phyloP scores from a whole-genome alignment of 2,797 vertebrate genomes.

The Cercopithecus hamlyni region DNA sequence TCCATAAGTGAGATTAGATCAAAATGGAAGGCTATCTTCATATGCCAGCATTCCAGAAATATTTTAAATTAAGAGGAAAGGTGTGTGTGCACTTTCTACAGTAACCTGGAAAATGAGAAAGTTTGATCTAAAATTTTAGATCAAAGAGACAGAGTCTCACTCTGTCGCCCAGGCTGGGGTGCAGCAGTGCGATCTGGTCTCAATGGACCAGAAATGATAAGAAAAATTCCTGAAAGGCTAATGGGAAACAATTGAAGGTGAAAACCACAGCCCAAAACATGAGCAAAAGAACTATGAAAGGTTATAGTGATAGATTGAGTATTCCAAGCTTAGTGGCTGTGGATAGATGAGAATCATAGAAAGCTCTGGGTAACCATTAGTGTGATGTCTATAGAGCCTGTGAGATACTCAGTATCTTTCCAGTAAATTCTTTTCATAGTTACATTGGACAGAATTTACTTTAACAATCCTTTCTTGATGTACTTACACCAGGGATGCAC shows the following conservation, averaged over 20 bases:
- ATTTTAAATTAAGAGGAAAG: constrained; percentile 9
- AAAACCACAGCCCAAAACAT: not conserved
- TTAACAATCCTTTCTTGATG: not conserved
- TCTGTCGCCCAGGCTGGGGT: not conserved
- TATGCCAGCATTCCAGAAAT: not conserved
- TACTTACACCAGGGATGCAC: not conserved
- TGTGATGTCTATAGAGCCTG: not conserved
- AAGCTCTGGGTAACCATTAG: not conserved
- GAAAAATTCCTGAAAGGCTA: not conserved
- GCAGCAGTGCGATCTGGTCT: not conserved
- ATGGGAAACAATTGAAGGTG: not conserved
- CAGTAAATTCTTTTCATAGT: not conserved
- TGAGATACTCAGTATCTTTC: not conserved
- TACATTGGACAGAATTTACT: not conserved
- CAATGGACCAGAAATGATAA: not conserved
- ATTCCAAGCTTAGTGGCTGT: not conserved
- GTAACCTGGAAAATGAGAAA: not conserved
- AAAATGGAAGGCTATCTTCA: not conserved
- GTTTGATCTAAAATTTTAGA: not conserved
- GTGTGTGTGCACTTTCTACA: not conserved
- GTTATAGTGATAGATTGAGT: not conserved
- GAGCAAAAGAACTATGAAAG: not conserved
- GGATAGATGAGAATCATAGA: not conserved
- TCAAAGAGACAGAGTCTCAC: too few species aligned
- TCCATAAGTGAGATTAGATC: not conserved